Conservation (phyloP, 2,888 invertebrate genomes). For the Dryadula phaetusa region DNA sequence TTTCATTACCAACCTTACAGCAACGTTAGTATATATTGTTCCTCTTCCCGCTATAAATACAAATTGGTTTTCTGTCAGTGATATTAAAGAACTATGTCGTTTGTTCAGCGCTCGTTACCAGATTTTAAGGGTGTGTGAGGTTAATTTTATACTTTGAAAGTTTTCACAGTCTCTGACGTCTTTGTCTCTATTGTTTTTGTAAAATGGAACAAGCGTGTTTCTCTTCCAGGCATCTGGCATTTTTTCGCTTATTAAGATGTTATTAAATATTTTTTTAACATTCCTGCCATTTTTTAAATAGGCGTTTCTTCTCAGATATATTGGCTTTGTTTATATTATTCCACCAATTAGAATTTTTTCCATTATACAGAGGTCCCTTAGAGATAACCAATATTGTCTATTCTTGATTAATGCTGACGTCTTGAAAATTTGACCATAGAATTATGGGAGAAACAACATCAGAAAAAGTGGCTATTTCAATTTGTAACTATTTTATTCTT, state of each 20-base stretch:
- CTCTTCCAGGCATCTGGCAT: not conserved
- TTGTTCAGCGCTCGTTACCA: constrained; percentile 3
- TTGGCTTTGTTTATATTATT: too few relatives aligned
- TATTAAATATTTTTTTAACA: too few relatives aligned
- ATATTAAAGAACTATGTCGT: not conserved
- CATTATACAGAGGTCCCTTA: too few relatives aligned
- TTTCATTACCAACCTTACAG: not conserved
- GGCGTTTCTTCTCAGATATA: too few relatives aligned
- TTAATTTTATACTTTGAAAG: not conserved
- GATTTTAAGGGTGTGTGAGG: constrained; percentile 6
- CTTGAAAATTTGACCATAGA: too few relatives aligned
- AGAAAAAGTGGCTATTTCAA: too few relatives aligned
- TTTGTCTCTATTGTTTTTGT: not conserved
- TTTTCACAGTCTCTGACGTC: constrained; percentile 1
- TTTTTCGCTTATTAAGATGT: not conserved
- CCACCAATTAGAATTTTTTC: too few relatives aligned
- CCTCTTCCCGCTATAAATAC: not conserved
- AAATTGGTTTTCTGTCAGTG: constrained; percentile 9
- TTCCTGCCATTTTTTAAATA: too few relatives aligned
- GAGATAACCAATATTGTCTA: too few relatives aligned
- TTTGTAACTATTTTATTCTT: too few relatives aligned
- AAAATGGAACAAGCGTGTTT: constrained; percentile 1
- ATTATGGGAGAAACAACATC: too few relatives aligned
- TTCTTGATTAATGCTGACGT: too few relatives aligned
- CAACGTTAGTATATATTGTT: not conserved